Evolutionary conservation across 1,140 invertebrate genomes (phyloP).

Genomic region (Drosophila repletoides): DNA sequence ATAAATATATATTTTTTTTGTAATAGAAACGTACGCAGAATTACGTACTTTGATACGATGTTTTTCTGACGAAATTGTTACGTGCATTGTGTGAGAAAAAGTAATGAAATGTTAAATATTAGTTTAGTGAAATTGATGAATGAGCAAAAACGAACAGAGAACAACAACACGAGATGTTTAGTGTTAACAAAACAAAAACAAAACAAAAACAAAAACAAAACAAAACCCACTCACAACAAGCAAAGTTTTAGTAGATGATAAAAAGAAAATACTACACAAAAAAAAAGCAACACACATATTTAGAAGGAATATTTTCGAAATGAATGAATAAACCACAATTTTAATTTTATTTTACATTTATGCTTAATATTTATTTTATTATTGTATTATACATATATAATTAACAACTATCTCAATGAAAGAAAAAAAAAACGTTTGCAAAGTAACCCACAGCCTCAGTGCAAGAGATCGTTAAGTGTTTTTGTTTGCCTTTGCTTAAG

Average conservation of each 20-base stretch:
- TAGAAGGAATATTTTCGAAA: conserved; percentile 46
- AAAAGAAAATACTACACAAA: no score
- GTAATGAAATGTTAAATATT: conserved; percentile 79
- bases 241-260: conserved; percentile 23
- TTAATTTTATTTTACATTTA: conserved; percentile 70
- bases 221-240: conserved; percentile 1
- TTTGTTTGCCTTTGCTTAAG: conserved; percentile 68
- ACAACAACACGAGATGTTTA: conserved; percentile 33
- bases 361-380: conserved; percentile 79
- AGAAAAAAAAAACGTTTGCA: conserved; percentile 27
- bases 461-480: conserved; percentile 41
- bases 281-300: conserved; percentile 22
- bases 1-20: conserved; percentile 61
- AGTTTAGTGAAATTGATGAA: conserved; percentile 76
- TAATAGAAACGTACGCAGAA: conserved; percentile 73
- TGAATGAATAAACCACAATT: conserved; percentile 59
- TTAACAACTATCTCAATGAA: conserved; percentile 63
- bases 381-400: conserved; percentile 79
- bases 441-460: conserved; percentile 33
- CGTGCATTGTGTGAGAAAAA: conserved; percentile 76
- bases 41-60: conserved; percentile 67
- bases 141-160: conserved; percentile 48
- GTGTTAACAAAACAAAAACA: conserved; percentile 38
- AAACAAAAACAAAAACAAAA: conserved; percentile 15
- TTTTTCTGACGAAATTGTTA: conserved; percentile 77